Percentiles rank a stretch among this genome's conserved stretches.
phyloP scores from a whole-genome alignment of 2,113 vertebrate genomes.

The Aptenodytes forsteri region DNA sequence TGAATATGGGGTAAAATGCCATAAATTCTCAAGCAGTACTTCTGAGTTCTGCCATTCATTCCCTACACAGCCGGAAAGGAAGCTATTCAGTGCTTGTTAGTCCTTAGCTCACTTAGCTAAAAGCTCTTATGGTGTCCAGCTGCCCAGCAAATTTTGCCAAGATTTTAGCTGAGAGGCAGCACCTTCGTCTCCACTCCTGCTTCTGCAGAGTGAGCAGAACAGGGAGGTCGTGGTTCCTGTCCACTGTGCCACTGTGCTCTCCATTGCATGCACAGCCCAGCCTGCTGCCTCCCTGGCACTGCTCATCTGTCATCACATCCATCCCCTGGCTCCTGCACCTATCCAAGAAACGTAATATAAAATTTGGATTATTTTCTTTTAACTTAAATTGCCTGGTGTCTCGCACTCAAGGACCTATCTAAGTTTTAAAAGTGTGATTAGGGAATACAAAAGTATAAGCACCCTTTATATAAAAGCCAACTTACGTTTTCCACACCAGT shows the following conservation, averaged over 20 bases:
- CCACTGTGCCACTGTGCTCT: not conserved
- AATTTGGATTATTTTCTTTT: not conserved
- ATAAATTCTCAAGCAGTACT: not conserved
- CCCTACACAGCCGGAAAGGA: not conserved
- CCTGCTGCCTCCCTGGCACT: not conserved
- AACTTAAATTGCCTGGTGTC: not conserved
- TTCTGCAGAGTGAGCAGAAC: not conserved
- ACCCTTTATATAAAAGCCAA: conserved; percentile 67
- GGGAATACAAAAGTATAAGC: conserved; percentile 58
- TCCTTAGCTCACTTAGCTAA: not conserved
- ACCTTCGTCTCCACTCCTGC: not conserved
- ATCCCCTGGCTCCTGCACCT: not conserved
- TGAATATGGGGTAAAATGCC: not conserved
- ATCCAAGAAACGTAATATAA: not conserved
- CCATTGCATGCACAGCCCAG: fast-evolving
- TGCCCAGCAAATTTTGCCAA: not conserved
- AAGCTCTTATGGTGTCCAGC: not conserved
- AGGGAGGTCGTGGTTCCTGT: not conserved
- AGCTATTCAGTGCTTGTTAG: not conserved
- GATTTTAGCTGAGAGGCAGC: not conserved
- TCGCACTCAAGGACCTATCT: conserved; percentile 27
- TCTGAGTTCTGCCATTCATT: not conserved
- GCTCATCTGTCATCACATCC: not conserved
- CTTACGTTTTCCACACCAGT: conserved; percentile 52
- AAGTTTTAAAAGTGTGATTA: conserved; percentile 45